Conservation (phyloP, 1,140 invertebrate genomes). For the Drosophila santomea region DNA sequence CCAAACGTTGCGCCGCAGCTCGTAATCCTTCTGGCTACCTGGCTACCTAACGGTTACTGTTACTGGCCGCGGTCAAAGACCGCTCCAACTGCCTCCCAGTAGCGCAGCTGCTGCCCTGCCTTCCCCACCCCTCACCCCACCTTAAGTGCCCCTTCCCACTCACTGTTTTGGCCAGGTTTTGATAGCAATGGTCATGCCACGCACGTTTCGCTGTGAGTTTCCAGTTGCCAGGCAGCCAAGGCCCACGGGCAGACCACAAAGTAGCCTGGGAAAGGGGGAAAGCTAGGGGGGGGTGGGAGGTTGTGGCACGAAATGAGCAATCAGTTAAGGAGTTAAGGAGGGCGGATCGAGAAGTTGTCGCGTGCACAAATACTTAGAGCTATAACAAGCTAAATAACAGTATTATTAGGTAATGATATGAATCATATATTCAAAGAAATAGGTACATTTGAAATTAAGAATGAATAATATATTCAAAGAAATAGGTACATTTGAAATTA, state of each 20-base stretch:
- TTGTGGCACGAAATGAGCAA: not conserved
- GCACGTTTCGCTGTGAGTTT: constrained; percentile 31
- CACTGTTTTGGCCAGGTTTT: constrained; percentile 44
- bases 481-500: too few relatives aligned
- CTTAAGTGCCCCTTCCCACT: constrained; percentile 9
- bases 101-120: constrained; percentile 38
- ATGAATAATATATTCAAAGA: too few relatives aligned
- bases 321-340: not conserved
- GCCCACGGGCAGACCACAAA: constrained; percentile 32
- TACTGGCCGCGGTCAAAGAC: constrained; percentile 56
- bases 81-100: constrained; percentile 51
- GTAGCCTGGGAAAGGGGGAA: not conserved
- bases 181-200: constrained; percentile 52
- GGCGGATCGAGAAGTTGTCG: constrained; percentile 14
- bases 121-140: not conserved
- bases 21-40: constrained; percentile 58
- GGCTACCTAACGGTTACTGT: constrained; percentile 64
- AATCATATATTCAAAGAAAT: too few relatives aligned
- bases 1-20: constrained; percentile 36
- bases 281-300: too few relatives aligned
- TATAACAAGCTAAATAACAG: too few relatives aligned
- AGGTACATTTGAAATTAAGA: too few relatives aligned
- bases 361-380: not conserved
- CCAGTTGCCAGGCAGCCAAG: constrained; percentile 35
- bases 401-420: too few relatives aligned